These are phyloP conservation scores for Hanleya hanleyi DNA, from an alignment of 2,888 invertebrate species.

Conservation along the genomic window DNA sequence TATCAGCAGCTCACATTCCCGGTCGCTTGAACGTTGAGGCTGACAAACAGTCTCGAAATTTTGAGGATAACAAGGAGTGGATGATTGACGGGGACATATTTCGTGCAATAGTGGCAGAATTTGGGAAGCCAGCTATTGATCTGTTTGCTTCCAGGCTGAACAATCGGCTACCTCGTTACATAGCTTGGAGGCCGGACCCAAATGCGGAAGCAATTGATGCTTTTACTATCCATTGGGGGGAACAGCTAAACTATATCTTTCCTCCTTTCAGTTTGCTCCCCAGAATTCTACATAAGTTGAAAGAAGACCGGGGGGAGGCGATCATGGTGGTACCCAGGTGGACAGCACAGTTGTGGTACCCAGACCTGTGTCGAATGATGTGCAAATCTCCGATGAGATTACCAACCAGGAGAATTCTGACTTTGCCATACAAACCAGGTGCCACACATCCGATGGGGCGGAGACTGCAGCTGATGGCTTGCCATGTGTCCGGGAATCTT, in stretches of 20 bases:
- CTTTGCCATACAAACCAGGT: background rate
- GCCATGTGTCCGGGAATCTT: constrained; percentile 15
- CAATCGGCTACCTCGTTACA: too few relatives aligned
- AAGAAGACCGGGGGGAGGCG: background rate
- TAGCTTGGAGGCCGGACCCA: constrained; percentile 7
- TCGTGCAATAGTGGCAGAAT: too few relatives aligned
- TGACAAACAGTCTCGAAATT: too few relatives aligned
- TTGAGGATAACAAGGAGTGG: too few relatives aligned
- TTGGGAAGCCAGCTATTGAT: too few relatives aligned
- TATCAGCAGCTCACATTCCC: too few relatives aligned
- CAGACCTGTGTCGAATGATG: background rate
- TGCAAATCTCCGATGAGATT: background rate
- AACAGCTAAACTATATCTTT: background rate
- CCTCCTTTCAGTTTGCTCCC: constrained; percentile 3
- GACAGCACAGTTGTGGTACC: constrained; percentile 5
- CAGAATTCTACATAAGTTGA: background rate
- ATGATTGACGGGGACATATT: too few relatives aligned
- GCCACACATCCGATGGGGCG: background rate
- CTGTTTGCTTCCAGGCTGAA: too few relatives aligned
- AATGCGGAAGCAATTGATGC: constrained; percentile 4
- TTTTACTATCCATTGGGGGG: background rate
- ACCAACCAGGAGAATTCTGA: background rate
- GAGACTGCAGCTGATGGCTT: constrained; percentile 3
- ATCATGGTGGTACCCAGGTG: background rate
- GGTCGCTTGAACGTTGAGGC: too few relatives aligned